Conservation (phyloP, 2,888 invertebrate genomes). For the Thymelicus sylvestris region DNA sequence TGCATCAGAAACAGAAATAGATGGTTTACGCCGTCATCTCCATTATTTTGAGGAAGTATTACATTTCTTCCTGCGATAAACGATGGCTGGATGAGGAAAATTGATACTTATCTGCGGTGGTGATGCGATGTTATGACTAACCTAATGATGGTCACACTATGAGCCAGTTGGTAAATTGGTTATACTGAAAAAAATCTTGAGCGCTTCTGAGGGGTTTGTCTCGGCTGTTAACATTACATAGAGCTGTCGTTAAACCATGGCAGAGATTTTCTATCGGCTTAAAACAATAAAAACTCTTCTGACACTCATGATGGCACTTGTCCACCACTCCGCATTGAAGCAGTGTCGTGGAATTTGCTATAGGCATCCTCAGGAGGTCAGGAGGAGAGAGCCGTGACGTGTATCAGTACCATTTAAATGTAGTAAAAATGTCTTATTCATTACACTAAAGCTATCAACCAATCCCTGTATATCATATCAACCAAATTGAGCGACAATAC, state of each 20-base stretch:
- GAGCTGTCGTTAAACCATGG: too few relatives aligned
- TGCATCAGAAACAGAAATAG: constrained; percentile 26
- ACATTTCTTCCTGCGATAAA: constrained; percentile 25
- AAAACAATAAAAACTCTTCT: too few relatives aligned
- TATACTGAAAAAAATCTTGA: too few relatives aligned
- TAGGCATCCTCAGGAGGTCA: not conserved
- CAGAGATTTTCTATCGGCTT: too few relatives aligned
- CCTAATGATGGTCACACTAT: not conserved
- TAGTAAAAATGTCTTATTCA: too few relatives aligned
- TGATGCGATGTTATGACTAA: constrained; percentile 14
- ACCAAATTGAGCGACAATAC: not conserved
- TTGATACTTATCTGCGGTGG: constrained; percentile 1
- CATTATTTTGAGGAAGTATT: constrained; percentile 34
- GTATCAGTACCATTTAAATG: too few relatives aligned
- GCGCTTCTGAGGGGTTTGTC: too few relatives aligned
- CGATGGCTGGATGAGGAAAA: constrained; percentile 11
- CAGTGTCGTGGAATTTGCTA: not conserved
- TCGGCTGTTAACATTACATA: too few relatives aligned
- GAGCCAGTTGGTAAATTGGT: too few relatives aligned
- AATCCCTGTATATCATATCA: not conserved
- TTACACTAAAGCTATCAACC: not conserved
- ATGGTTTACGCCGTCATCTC: constrained; percentile 24
- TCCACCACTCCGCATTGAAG: too few relatives aligned
- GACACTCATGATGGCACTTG: too few relatives aligned
- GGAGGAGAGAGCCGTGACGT: too few relatives aligned